Base-by-base conservation (phyloP, 1,140 invertebrate genomes). In the Panagrolaimus sp. region DNA sequence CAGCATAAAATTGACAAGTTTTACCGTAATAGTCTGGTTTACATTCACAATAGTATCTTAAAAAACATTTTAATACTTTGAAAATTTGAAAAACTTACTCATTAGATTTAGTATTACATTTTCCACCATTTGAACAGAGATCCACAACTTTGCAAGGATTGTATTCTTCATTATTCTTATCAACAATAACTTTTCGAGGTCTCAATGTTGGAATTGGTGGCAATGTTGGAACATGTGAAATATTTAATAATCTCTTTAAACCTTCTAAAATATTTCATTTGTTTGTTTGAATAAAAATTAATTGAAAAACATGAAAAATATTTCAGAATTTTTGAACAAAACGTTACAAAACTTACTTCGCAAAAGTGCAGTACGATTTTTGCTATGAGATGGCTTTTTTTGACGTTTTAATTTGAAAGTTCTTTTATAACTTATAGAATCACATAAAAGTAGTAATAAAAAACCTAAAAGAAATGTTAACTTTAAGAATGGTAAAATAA, bases 1-100 rank as follows among this genome's bases (percentile, higher is more conserved):
- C 73, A 44, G 73, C 73, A 61, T 63, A 44, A 45, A 74, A 74
- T 68, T 74, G 63, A 44, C 73, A 74, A 13, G 42, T 44, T 38
- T 72, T 76, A 43, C 73, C 73, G 43, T 74, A 74, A 67, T 66
- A 68, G 38, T 27, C 47, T 16, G 25, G 9, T 25, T 63, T 63
- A 53, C 73, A 74, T 8, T 75, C 65, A 53, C 73, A 74, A 61
- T 48, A 74, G 23, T 42, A 74, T 38, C 31, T 38, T 4, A 38
- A 38, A 38, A 38, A 4, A 38, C 7, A 38, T 38, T 38, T 38
- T 38, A 38, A 7, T 38, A 38, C 7, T 38, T 38, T 38, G n/a
- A n/a, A n/a, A n/a, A n/a, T 4, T 4, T 4, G 7, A 38, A 2
- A 38, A 38, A 38, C 31, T 38, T 38, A 38, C 31, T 38, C 31